A percentile compares a stretch with the other conserved stretches of the same genome.
Conservation (phyloP, 2,797 vertebrate species). For the Chaetodon trifasciatus region DNA sequence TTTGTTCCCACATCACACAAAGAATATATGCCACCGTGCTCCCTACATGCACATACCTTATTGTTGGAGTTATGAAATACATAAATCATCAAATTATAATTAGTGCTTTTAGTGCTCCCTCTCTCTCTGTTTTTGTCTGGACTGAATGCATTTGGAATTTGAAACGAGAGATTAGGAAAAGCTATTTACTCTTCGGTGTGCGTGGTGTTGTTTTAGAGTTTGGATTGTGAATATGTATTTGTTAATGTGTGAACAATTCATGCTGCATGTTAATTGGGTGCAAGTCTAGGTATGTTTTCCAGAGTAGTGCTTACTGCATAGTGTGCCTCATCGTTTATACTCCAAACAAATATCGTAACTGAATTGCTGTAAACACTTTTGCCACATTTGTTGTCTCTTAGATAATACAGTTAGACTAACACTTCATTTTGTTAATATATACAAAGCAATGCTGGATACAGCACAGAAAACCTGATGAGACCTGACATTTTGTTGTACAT, state of each 20-base stretch:
- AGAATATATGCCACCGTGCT: conserved; percentile 46
- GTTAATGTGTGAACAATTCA: conserved; percentile 30
- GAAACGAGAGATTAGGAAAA: conserved; percentile 55
- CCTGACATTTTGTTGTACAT: background rate
- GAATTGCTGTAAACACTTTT: conserved; percentile 18
- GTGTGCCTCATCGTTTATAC: conserved; percentile 21
- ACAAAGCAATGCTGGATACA: background rate
- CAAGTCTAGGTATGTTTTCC: conserved; percentile 12
- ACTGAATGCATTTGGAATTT: conserved; percentile 59
- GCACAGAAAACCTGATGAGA: background rate
- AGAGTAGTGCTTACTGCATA: conserved; percentile 3
- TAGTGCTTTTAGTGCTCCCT: conserved; percentile 51
- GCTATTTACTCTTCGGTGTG: conserved; percentile 44
- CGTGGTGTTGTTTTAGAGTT: conserved; percentile 43
- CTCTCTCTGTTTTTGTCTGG: conserved; percentile 35
- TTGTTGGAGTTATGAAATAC: conserved; percentile 70
- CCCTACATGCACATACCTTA: conserved; percentile 74
- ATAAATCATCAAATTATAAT: conserved; percentile 74
- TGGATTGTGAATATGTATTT: conserved; percentile 40
- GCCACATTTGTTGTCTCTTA: conserved; percentile 16
- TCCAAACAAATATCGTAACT: conserved; percentile 6
- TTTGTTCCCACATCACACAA: conserved; percentile 58
- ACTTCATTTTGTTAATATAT: conserved; percentile 10
- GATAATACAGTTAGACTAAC: background rate
- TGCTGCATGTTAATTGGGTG: conserved; percentile 32